Base-by-base conservation (phyloP, 2,888 invertebrate species). In the Orchestes rusci region DNA sequence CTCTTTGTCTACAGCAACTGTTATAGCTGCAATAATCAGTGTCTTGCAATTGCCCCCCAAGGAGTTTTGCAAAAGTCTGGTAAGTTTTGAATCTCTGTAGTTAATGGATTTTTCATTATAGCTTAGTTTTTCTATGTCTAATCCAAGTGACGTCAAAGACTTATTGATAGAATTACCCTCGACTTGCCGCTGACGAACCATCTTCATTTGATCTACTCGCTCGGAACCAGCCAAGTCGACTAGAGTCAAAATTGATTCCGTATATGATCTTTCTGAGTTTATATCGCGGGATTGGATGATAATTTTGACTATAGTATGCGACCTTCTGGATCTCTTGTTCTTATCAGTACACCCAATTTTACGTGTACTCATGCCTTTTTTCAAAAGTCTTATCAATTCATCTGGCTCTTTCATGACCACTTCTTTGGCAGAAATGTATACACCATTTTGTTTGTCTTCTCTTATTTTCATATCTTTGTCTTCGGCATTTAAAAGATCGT, bases 141-240 rank as follows among this genome's bases (percentile, higher is more conserved):
- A 74, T 17, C 84, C 80, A 1, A 94, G 72, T 0, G 77, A 73
- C 0, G 84, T 79, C 2, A 93, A 70, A 5, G 79, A 79, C 58
- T 86, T 76, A 64, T 92, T 92, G 43, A 93, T 93, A 49, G 82
- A 79, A 1, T 80, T 79, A 19, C 91, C 91, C 66, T 93, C 93
- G 50, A 80, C 81, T 39, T 91, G 77, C 3, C 89, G 71, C 12
- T 79, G 72, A 0, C 89, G 90, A 0, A 78, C 82, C 2, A 87
- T 82, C 0, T 86, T 82, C 0, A 89, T 87, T 63, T 88, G 86
- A 1, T 80, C 77, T 0, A 83, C 80, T 39, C 88, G 76, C 67
- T 93, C 93, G 0, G 89, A 90, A 0, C 92, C 93, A 1, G 91
- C 93, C 50, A 93, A 69, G 68, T 93, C 92, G 0, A 93, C 91